Evolutionary conservation across 1,140 invertebrate species (phyloP).

Genomic region (Pogonomyrmex californicus): DNA sequence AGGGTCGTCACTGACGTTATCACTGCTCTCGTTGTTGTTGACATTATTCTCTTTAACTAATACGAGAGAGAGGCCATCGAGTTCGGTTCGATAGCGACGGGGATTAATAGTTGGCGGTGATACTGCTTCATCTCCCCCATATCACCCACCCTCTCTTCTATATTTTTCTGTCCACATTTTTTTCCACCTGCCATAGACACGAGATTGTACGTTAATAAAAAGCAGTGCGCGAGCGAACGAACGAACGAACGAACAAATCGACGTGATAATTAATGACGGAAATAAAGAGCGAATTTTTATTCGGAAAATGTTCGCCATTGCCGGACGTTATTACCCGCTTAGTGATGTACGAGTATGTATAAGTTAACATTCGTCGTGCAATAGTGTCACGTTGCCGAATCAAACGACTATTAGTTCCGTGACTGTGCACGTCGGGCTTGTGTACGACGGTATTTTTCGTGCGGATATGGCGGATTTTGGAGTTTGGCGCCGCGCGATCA

Average conservation of each 20-base stretch:
- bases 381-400: conserved; percentile 17
- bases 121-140: background rate
- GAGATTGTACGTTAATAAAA: conserved; percentile 49
- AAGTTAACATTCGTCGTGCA: conserved; percentile 18
- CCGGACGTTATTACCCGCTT: conserved; percentile 38
- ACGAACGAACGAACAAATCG: conserved; percentile 30
- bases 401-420: conserved; percentile 28
- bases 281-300: conserved; percentile 56
- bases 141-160: background rate
- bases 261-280: conserved; percentile 53
- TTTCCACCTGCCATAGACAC: conserved; percentile 54
- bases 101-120: conserved; percentile 57
- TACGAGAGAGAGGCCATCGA: conserved; percentile 48
- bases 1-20: conserved; percentile 35
- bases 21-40: conserved; percentile 24
- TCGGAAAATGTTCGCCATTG: conserved; percentile 27
- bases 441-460: conserved; percentile 22
- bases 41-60: conserved; percentile 63
- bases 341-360: conserved; percentile 3
- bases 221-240: background rate
- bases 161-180: conserved; percentile 57
- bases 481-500: background rate
- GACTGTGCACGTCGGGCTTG: background rate
- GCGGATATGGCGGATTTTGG: conserved; percentile 1
- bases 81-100: conserved; percentile 30